Evolutionary conservation across 2,797 vertebrate species (phyloP).

Genomic region (Fundulus diaphanus): DNA sequence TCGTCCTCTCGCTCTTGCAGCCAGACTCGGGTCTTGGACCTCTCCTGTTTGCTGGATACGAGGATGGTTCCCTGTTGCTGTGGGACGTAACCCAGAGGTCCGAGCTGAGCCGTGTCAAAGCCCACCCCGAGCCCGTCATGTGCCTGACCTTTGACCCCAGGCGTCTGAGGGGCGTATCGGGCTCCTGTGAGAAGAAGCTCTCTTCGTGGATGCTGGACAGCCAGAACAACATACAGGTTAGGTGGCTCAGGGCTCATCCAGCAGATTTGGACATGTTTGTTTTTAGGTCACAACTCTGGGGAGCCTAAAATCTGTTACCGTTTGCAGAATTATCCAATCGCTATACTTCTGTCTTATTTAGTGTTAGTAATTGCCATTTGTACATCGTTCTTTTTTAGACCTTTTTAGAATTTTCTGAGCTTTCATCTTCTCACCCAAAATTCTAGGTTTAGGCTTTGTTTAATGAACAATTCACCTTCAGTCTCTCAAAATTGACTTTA

Average conservation of each 20-base stretch:
- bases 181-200: slow-evolving; percentile 90
- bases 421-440: background rate
- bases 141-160: slow-evolving; percentile 91
- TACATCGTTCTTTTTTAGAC: background rate
- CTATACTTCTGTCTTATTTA: background rate
- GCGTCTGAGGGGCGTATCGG: slow-evolving; percentile 87
- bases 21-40: slow-evolving; percentile 78
- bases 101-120: slow-evolving; percentile 80
- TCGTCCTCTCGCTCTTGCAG: slow-evolving; percentile 70
- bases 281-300: background rate
- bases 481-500: background rate
- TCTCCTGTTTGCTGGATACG: slow-evolving; percentile 90
- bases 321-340: background rate
- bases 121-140: slow-evolving; percentile 92
- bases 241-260: slow-evolving; percentile 43
- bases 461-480: background rate
- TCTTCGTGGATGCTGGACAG: slow-evolving; percentile 88
- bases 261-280: background rate
- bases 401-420: background rate
- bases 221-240: slow-evolving; percentile 93
- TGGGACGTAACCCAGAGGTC: slow-evolving; percentile 89
- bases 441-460: background rate
- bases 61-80: slow-evolving; percentile 91
- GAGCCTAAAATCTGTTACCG: background rate
- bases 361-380: background rate